Conservation (phyloP, 2,888 invertebrate genomes). For the Monoplex corrugatus region DNA sequence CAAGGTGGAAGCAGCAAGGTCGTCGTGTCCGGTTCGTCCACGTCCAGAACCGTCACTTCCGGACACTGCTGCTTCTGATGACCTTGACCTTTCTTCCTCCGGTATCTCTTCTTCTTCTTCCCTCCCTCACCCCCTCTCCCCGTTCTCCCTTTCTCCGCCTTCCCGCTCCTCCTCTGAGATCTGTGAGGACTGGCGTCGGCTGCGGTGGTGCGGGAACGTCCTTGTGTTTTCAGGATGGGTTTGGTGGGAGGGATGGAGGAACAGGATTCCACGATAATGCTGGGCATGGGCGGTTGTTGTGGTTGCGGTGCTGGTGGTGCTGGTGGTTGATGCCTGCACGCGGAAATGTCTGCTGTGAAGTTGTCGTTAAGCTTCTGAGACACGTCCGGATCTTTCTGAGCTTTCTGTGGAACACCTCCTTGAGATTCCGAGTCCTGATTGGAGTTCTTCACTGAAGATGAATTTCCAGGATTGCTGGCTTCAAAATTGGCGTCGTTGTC, state of each 20-base stretch:
- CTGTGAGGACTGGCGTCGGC: not conserved
- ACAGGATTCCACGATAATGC: constrained; percentile 46
- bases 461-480: not conserved
- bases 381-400: not conserved
- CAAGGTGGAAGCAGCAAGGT: constrained; percentile 54
- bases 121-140: not conserved
- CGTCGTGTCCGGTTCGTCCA: constrained; percentile 42
- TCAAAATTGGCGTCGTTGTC: not conserved
- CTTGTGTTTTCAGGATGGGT: not conserved
- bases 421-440: not conserved
- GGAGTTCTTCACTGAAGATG: not conserved
- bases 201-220: not conserved
- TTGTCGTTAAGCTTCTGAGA: too few species aligned
- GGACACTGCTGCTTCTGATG: constrained; percentile 10
- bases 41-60: constrained; percentile 44
- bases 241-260: not conserved
- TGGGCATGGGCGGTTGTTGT: constrained; percentile 43
- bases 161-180: constrained; percentile 12
- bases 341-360: not conserved
- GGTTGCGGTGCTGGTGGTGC: not conserved
- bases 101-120: not conserved
- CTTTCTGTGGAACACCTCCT: not conserved
- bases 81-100: not conserved
- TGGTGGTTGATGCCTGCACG: not conserved
- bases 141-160: not conserved